Evolutionary conservation across 2,113 vertebrate species (phyloP).

Genomic region (Eulemur rufifrons): DNA sequence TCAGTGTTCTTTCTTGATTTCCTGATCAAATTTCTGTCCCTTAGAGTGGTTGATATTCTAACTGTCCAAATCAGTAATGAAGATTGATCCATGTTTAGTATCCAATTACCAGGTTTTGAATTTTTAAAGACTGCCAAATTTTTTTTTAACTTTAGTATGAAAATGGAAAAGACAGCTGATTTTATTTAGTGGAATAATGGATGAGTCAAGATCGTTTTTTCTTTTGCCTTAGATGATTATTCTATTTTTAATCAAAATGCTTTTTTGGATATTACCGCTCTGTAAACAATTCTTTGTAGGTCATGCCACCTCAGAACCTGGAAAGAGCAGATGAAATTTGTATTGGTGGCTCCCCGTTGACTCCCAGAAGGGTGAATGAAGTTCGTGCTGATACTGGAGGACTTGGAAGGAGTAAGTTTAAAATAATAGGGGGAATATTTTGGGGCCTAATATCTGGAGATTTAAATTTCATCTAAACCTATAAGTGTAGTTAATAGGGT

Average conservation of each 20-base stretch:
- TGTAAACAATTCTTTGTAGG: constrained; percentile 81
- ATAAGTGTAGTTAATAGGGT: background rate
- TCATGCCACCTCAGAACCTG: constrained; percentile 93
- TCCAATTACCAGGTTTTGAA: background rate
- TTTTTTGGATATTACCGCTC: background rate
- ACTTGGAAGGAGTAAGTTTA: constrained; percentile 83
- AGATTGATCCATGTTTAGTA: background rate
- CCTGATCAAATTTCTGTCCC: background rate
- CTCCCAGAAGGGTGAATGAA: constrained; percentile 84
- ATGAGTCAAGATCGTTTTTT: constrained; percentile 27
- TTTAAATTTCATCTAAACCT: background rate
- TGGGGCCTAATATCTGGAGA: background rate
- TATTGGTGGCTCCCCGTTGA: constrained; percentile 76
- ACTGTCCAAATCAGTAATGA: background rate
- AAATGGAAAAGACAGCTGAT: background rate
- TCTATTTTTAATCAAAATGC: background rate
- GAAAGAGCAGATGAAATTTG: constrained; percentile 85
- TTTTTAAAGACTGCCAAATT: constrained; percentile 4
- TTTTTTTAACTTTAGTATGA: background rate
- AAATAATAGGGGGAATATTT: background rate
- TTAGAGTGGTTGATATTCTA: background rate
- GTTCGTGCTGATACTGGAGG: constrained; percentile 83
- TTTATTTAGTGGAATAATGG: background rate
- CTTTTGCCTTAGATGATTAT: background rate
- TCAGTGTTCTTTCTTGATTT: background rate